Percentiles rank a stretch among this genome's conserved stretches.
Evolutionary conservation across 2,797 vertebrate species (phyloP).

Genomic region (Chelonia mydas): DNA sequence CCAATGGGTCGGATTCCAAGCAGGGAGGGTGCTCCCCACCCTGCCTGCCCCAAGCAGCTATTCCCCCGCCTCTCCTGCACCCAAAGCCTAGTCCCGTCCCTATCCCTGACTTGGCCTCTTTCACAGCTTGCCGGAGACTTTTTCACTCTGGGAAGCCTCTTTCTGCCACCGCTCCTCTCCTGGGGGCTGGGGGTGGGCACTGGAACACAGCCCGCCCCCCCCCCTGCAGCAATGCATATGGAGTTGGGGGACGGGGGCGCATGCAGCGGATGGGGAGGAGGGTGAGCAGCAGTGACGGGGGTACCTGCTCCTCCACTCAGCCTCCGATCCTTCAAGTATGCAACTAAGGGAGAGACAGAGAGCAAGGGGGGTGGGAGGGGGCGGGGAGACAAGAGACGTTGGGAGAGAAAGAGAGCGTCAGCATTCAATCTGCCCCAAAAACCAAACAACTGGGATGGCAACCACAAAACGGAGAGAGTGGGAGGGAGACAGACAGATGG

Average conservation of each 20-base stretch:
- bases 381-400: slow-evolving; percentile 41
- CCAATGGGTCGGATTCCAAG: too few relatives aligned
- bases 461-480: background rate
- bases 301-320: slow-evolving; percentile 98
- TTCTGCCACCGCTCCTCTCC: background rate
- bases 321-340: slow-evolving; percentile 98
- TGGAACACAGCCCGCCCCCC: slow-evolving; percentile 45
- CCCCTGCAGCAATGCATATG: slow-evolving; percentile 56
- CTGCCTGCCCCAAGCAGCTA: background rate
- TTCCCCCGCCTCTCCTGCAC: background rate
- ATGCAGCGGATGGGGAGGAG: slow-evolving; percentile 36
- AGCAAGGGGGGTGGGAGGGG: slow-evolving; percentile 9
- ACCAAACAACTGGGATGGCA: background rate
- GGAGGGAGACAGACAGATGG: background rate
- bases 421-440: too few relatives aligned
- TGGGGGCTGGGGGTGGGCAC: background rate
- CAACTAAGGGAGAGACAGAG: slow-evolving; percentile 87
- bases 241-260: background rate
- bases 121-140: background rate
- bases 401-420: slow-evolving; percentile 48
- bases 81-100: background rate
- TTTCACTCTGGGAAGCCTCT: background rate
- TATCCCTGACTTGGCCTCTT: background rate
- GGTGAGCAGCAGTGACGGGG: slow-evolving; percentile 79
- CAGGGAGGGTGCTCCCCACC: background rate